Percentiles rank a stretch among this genome's conserved stretches.
Evolutionary conservation across 2,797 vertebrate genomes (phyloP).

Genomic region (Lepus oiostolus): DNA sequence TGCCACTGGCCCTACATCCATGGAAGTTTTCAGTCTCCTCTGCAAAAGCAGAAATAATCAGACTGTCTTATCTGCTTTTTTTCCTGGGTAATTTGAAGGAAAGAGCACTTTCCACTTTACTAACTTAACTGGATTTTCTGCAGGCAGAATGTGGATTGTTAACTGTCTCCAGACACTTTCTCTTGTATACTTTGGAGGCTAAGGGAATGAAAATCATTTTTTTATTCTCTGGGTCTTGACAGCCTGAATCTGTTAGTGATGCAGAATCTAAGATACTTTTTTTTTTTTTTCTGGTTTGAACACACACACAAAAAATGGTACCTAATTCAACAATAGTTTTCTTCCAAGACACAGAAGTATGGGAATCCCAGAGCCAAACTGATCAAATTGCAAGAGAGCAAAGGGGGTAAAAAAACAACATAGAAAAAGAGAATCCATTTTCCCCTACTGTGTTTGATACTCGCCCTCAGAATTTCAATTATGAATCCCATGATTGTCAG

Average conservation of each 20-base stretch:
- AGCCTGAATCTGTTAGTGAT: neutral
- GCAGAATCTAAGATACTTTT: neutral
- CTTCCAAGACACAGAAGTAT: neutral
- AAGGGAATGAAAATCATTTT: neutral
- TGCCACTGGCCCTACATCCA: neutral
- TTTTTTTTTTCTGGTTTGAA: neutral
- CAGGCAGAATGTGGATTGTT: neutral
- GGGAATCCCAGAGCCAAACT: neutral
- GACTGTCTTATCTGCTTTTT: neutral
- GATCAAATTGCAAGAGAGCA: neutral
- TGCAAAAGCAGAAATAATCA: neutral
- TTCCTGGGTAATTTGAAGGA: neutral
- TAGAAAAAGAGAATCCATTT: neutral
- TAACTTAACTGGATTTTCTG: neutral
- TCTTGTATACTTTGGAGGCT: neutral
- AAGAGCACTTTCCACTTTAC: neutral
- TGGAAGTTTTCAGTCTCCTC: neutral
- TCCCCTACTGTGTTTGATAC: neutral
- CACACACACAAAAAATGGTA: neutral
- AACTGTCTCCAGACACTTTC: neutral
- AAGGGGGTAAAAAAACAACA: neutral
- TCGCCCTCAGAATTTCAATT: conserved; percentile 11
- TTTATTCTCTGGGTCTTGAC: neutral
- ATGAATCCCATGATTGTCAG: neutral
- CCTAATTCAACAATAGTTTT: neutral